Evolutionary conservation across 2,113 vertebrate genomes (phyloP), one percentile per base, ranked within the genome.

Genomic region (Syngnathoides biaculeatus): DNA sequence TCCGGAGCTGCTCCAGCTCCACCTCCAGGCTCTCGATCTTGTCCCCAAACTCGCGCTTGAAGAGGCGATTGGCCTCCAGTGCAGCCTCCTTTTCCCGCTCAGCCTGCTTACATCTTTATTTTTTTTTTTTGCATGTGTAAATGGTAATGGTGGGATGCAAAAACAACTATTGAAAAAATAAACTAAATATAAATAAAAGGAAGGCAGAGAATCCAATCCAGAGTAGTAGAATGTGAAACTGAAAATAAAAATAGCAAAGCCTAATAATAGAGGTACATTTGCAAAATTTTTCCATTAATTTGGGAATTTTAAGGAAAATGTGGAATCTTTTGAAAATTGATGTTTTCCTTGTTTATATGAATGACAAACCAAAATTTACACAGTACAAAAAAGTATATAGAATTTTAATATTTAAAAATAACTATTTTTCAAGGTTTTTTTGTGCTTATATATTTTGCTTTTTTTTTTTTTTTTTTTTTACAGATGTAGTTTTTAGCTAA

Each of bases 1-100:
- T 94, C 75, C 68, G 91, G 80, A 98, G 94, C 72, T 90, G 92
- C 66, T 97, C 95, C 90, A 94, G 92, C 90, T 99, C 91, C 40
- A 86, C 82, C 91, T 98, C 95, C 67, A 98, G 93, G 82, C 94
- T 95, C 89, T 94, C 92, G 74, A 99, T 99, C 90, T 98, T 98
- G 88, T 99, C 97, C 53, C 97, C 97, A 52, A 99, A 98, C 72
- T 99, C 97, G 86, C 94, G 93, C 83, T 98, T 99, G 93, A 99
- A 99, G 90, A 98, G 95, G 2, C 94, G 91, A 87, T 95, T 98
- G 81, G 96, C 97, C 82, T 96, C 92, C 26, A 94, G 71, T 0
- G 96, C 97, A 80, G 92, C 86, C 76, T 94, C 94, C 67, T 94
- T 87, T 69, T 93, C 92, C 73, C 80, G 89, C 90, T 97, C 95